Evolutionary conservation across 2,113 vertebrate genomes (phyloP), one percentile per base, ranked within the genome.

Genomic region (Odocoileus hemionus): DNA sequence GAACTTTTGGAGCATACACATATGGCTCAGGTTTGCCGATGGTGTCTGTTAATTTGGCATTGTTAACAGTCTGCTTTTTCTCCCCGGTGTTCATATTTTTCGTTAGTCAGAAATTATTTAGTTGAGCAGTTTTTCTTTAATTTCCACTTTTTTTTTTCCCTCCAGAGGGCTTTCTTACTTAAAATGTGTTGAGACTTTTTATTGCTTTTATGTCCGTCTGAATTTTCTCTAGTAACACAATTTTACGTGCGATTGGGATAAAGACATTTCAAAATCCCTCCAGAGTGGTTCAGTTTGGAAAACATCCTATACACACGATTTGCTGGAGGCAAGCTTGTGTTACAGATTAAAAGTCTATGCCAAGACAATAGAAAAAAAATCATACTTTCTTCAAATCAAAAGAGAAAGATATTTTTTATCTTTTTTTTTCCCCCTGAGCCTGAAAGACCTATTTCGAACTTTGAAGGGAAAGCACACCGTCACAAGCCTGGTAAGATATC

Each of bases 221-320:
- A 96, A 23, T 98, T 97, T 98, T 98, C 98, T 97, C 96, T 98
- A 98, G 94, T 97, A 98, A 96, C 95, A 98, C 36, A 74, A n/a
- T 98, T 98, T 97, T 61, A 96, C 98, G 67, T 98, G 96, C 93
- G 98, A 97, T 98, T 98, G 98, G 93, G 98, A 96, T 98, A 97
- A 97, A 99, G 97, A 97, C 88, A 97, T 97, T 98, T 98, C 97
- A 97, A 86, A 98, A 97, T 98, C 98, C 98, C 98, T 91, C 60
- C 92, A 98, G 99, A 98, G 97, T 97, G 97, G 95, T 67, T 98
- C 84, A 0, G 43, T 98, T 99, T 99, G 94, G 98, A 98, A 98
- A 99, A 98, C 93, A 98, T 98, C 97, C 98, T 98, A 98, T 96
- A 98, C 98, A 98, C 98, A 98, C 91, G 97, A 98, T 98, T 99